Evolutionary conservation across 2,113 vertebrate genomes (phyloP), one percentile per base, ranked within the genome.

Genomic region (Osmerus mordax): DNA sequence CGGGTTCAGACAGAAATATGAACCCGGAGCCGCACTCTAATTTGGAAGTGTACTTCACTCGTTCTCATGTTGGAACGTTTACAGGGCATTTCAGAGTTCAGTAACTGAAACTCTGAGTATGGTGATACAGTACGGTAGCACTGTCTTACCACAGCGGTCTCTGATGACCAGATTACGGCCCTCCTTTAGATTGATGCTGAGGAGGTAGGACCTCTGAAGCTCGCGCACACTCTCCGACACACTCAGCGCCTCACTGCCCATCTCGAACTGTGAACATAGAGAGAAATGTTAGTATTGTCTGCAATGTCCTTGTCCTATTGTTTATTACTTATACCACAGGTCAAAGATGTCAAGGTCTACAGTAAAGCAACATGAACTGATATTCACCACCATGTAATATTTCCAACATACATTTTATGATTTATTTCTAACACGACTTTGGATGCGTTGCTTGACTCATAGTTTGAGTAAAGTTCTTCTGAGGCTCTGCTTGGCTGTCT

Each of bases 91-190:
- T 6, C 4, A 21, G 4, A 36, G 4, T 47, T 36, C 32, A 47
- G 9, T 47, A 47, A 47, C 8, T 47, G 41, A 47, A 47, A 47
- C 41, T 11, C 12, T 47, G 41, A 28, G 25, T 28, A 11, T 47
- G 41, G 25, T 3, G 25, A 28, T 11, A 47, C 8, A 47, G 41
- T 12, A 11, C 9, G 41, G 23, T 61, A 15, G 25, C 32, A 29
- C 21, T 28, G 66, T 25, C 86, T 94, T 91, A 99, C 97, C 97
- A 32, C 94, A 97, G 70, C 97, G 96, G 83, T 99, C 97, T 56
- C 97, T 88, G 89, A 99, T 90, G 69, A 99, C 97, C 71, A 99
- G 92, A 79, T 96, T 95, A 15, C 89, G 81, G 64, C 97, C 97
- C 81, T 96, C 95, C 85, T 92, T 98, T 80, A 99, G 91, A 74